Conservation (phyloP, 2,797 vertebrate species). For the Eupleurogrammus muticus region DNA sequence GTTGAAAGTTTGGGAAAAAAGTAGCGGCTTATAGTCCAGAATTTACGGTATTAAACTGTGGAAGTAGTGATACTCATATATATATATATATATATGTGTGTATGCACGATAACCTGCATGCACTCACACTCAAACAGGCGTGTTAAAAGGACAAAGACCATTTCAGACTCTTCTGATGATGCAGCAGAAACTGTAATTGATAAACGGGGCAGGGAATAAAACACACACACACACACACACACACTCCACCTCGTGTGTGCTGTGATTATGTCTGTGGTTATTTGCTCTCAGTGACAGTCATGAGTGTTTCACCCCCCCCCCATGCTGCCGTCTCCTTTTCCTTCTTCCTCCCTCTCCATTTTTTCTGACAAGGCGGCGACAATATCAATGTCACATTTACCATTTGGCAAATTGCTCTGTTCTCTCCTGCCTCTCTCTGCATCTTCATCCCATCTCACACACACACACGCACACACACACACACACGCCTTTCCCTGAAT, state of each 20-base stretch:
- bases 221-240: constrained; percentile 18
- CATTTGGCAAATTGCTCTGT: constrained; percentile 57
- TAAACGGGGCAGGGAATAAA: constrained; percentile 50
- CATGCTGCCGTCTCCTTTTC: neutral
- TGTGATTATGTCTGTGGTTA: constrained; percentile 55
- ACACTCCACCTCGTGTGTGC: constrained; percentile 32
- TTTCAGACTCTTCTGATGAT: constrained; percentile 64
- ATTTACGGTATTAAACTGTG: too few species aligned
- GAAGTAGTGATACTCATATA: constrained; percentile 12
- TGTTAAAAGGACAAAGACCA: constrained; percentile 55
- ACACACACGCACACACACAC: too few species aligned
- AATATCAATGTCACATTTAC: constrained; percentile 56
- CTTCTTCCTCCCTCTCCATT: constrained; percentile 3
- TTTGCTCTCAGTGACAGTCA: constrained; percentile 57
- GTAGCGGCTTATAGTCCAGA: too few species aligned
- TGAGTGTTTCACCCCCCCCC: constrained; percentile 24
- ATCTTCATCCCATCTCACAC: constrained; percentile 41
- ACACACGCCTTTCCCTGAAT: constrained; percentile 59
- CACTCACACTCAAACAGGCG: neutral
- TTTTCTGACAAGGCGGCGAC: constrained; percentile 38
- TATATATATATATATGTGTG: too few species aligned
- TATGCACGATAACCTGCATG: neutral
- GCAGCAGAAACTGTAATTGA: constrained; percentile 65
- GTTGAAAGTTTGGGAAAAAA: too few species aligned
- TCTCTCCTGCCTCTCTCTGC: constrained; percentile 16